Base-by-base conservation (phyloP, 92 coral and sea anemone species). In the Muricea muricata region DNA sequence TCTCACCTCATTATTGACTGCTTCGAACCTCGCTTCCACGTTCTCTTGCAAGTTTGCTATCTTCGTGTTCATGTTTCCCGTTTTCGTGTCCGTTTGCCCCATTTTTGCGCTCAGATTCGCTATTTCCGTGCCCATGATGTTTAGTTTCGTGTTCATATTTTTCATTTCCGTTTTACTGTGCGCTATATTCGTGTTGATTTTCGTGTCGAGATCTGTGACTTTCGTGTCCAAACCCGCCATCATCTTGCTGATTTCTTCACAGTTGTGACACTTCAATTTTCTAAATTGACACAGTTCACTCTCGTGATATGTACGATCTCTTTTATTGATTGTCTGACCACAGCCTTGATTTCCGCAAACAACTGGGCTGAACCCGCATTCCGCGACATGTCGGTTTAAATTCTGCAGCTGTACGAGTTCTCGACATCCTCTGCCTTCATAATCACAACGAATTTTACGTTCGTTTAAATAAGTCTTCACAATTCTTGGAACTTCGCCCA, bases 381-480 rank as follows among this genome's bases (percentile, higher is more conserved):
- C 95, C 30, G 92, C 97, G 65, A 91, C 83, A 88, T 95, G 98
- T 69, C 87, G 69, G 21, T 87, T 65, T 11, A 95, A 88, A 54
- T 89, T 70, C 56, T 89, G 97, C 42, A 95, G 90, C n/a, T 82
- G 70, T 29, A 95, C 93, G 37, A 83, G 88, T 32, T 73, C 89
- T 56, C 85, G 88, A 83, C 98, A 95, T 0, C 98, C 98, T 40
- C 94, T 86, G 11, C 33, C 67, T 72, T 89, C 87, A 68, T 93
- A 89, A 41, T 93, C 98, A 74, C 98, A 95, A 2, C 93, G 93
- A 13, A 95, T 89, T 72, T 85, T 87, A 48, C 93, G 39, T 77
- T 89, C 88, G 70, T 93, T 91, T 12, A 91, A 84, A 79, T 93
- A 94, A 75, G 91, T 91, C 71, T 86, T 95, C 95, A 95, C 46